Evolutionary conservation across 2,888 invertebrate species (phyloP), one percentile per base, ranked within the genome.

Genomic region (Athetis lepigone): DNA sequence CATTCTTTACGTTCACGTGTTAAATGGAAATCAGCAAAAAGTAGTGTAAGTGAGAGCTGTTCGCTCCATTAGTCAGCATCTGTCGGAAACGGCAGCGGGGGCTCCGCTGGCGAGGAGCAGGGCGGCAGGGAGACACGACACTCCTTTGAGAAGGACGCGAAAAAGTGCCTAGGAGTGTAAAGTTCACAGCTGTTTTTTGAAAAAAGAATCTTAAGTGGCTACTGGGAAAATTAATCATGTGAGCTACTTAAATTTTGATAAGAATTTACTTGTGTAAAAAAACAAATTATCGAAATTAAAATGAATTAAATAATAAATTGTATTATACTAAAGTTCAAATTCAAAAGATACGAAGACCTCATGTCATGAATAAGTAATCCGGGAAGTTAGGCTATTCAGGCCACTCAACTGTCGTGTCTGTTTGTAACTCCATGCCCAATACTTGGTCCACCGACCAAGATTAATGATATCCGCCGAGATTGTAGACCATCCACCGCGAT

Each of bases 1-100:
- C n/a, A 19, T 54, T 57, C 18, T 50, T 46, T 27, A 23, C 33
- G 46, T 56, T 55, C 59, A 76, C 75, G 70, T 72, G 76, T 67
- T 72, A 70, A 76, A 78, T 81, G 78, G 66, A 75, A 81, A 81
- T 81, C 58, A 64, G 72, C 68, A 78, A 80, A 70, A 80, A 77
- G 42, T 74, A 56, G 43, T 68, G 63, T 59, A 66, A 72, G 65
- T 62, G 70, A 67, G 55, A 62, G 69, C 72, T 49, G 60, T 55
- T 58, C 60, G 78, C 75, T 79, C 76, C 78, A 82, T 82, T 82
- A 82, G 70, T 80, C 74, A 76, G 49, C 64, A 76, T 65, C 68
- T 72, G 80, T 47, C 64, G 54, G 54, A 57, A 76, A 56, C 63
- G 52, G 43, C 9, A 13, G 43, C 62, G 36, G 58, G 54, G 19